Base-by-base conservation (phyloP, 2,888 invertebrate genomes). In the Globia sparganii region DNA sequence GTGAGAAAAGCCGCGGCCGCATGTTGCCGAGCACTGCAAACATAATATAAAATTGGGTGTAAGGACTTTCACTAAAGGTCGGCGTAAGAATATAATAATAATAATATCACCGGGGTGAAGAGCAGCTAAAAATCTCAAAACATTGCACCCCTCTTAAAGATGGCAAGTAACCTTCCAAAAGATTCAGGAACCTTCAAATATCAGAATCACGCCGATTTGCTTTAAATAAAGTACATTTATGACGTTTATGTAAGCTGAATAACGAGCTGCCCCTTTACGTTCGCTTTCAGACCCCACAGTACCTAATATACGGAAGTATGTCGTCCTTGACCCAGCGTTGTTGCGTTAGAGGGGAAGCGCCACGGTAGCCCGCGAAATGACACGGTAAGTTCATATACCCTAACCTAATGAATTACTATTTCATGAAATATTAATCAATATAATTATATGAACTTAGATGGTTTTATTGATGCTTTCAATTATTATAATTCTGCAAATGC, bases 21-120 rank as follows among this genome's bases (percentile, higher is more conserved):
- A 97, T 0, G 96, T 97, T 58, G 97, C 94, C 1, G 97, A 97
- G 91, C 98, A 98, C 97, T 98, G 90, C 4, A 37, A 70, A 25
- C 0, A 46, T 28, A 46, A 31, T 4, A 37, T 11, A n/a, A 3
- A 4, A n/a, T 43, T 53, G 11, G 2, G 8, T 49, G 25, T 9
- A 4, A 31, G 11, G 59, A 0, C 31, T 43, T 11, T n/a, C n/a
- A 64, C 9, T 25, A 2, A n/a, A n/a, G n/a, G n/a, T n/a, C n/a
- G n/a, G n/a, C n/a, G n/a, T n/a, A n/a, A n/a, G n/a, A n/a, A n/a
- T n/a, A n/a, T n/a, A n/a, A n/a, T n/a, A n/a, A n/a, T n/a, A n/a
- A n/a, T n/a, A n/a, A n/a, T n/a, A n/a, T n/a, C n/a, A n/a, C n/a
- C 34, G 3, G 3, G 11, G 34, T 18, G 3, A 34, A 28, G 11